phyloP scores from a whole-genome alignment of 2,888 invertebrate species.

The Drosophila limbata region DNA sequence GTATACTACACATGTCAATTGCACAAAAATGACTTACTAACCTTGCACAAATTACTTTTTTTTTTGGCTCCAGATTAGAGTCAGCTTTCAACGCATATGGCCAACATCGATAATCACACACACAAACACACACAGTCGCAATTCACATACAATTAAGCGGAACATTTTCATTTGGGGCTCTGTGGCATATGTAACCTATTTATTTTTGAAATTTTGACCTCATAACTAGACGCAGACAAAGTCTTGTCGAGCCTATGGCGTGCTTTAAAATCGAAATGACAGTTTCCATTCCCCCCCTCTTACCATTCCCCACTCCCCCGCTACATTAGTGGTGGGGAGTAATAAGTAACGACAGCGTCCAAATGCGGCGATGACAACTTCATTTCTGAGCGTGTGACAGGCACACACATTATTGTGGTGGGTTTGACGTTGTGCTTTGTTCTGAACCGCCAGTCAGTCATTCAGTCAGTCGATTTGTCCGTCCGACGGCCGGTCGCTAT shows the following conservation, averaged over 20 bases:
- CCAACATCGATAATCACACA: conserved; percentile 15
- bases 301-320: neutral
- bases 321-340: conserved; percentile 23
- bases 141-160: conserved; percentile 6
- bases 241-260: conserved; percentile 59
- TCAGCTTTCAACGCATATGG: conserved; percentile 18
- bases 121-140: conserved; percentile 1
- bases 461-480: neutral
- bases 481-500: conserved; percentile 50
- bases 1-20: conserved; percentile 24
- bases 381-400: conserved; percentile 65
- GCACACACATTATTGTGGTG: conserved; percentile 38
- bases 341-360: conserved; percentile 61
- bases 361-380: conserved; percentile 78
- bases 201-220: conserved; percentile 79
- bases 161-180: conserved; percentile 20
- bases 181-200: conserved; percentile 70
- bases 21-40: conserved; percentile 44
- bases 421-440: conserved; percentile 52
- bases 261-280: conserved; percentile 57
- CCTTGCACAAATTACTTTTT: conserved; percentile 50
- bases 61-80: conserved; percentile 28
- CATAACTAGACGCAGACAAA: conserved; percentile 58
- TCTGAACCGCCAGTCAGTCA: conserved; percentile 45
- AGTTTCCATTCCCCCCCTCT: conserved; percentile 3